Percentiles rank a stretch among this genome's conserved stretches.
These are phyloP conservation scores for Drosophila pullipes DNA, from an alignment of 2,888 invertebrate genomes.

Conservation along the genomic window DNA sequence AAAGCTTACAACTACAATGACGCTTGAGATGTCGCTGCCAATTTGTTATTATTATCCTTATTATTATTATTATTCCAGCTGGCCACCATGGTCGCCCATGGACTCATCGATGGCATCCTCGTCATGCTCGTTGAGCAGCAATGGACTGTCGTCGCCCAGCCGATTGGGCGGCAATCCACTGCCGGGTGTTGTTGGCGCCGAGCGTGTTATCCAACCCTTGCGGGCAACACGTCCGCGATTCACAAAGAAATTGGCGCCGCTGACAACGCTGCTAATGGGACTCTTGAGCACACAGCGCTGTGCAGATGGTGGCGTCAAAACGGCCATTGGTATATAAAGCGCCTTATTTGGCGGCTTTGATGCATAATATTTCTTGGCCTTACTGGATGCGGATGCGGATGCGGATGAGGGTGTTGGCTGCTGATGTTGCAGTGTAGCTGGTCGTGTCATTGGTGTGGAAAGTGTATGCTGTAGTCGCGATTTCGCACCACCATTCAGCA, in stretches of 20 bases:
- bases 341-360: constrained; percentile 88
- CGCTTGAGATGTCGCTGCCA: constrained; percentile 1
- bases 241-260: constrained; percentile 82
- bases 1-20: constrained; percentile 34
- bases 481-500: constrained; percentile 54
- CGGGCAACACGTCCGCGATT: constrained; percentile 84
- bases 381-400: constrained; percentile 47
- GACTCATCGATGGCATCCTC: constrained; percentile 85
- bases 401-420: constrained; percentile 22
- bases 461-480: constrained; percentile 77
- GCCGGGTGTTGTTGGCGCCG: constrained; percentile 92
- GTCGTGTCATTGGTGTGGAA: constrained; percentile 63
- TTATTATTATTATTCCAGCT: constrained; percentile 41
- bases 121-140: constrained; percentile 87
- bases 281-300: constrained; percentile 82
- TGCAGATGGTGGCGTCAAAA: constrained; percentile 46
- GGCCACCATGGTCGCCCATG: constrained; percentile 56
- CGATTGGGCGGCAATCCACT: constrained; percentile 88
- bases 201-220: constrained; percentile 89
- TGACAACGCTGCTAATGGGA: constrained; percentile 82
- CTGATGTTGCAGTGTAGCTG: constrained; percentile 72
- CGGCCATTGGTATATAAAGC: constrained; percentile 89
- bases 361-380: constrained; percentile 86
- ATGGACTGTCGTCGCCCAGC: constrained; percentile 89
- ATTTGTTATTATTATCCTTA: constrained; percentile 3